phyloP scores from a whole-genome alignment of 2,888 invertebrate species.

The Chironomus tentans region DNA sequence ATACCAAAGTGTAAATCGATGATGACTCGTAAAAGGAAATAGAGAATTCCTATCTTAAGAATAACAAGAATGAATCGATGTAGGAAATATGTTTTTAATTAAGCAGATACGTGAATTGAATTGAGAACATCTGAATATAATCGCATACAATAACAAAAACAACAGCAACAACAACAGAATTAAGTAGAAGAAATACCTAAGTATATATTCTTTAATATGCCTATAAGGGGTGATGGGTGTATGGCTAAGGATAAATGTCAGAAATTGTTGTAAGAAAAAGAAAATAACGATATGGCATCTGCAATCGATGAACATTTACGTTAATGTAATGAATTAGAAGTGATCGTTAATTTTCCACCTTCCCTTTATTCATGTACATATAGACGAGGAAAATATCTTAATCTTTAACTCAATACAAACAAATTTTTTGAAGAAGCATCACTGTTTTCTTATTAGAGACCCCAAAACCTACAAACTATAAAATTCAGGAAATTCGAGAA shows the following conservation, averaged over 20 bases:
- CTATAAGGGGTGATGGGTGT: neutral
- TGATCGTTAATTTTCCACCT: slow-evolving; percentile 8
- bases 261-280: neutral
- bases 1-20: too few relatives aligned
- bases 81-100: slow-evolving; percentile 22
- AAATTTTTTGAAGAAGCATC: too few relatives aligned
- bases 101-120: slow-evolving; percentile 15
- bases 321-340: slow-evolving; percentile 20
- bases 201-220: neutral
- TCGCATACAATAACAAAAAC: neutral
- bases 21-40: too few relatives aligned
- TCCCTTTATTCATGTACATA: neutral
- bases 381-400: too few relatives aligned
- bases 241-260: neutral
- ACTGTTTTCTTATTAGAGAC: too few relatives aligned
- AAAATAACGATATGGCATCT: neutral
- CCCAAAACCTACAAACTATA: too few relatives aligned
- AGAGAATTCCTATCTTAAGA: too few relatives aligned
- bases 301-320: neutral
- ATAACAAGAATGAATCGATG: neutral
- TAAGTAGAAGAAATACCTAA: neutral
- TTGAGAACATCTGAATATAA: neutral
- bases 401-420: too few relatives aligned
- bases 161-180: neutral
- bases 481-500: too few relatives aligned